These are phyloP conservation scores for Cydia fagiglandana DNA, from an alignment of 1,140 invertebrate genomes.

Conservation along the genomic window DNA sequence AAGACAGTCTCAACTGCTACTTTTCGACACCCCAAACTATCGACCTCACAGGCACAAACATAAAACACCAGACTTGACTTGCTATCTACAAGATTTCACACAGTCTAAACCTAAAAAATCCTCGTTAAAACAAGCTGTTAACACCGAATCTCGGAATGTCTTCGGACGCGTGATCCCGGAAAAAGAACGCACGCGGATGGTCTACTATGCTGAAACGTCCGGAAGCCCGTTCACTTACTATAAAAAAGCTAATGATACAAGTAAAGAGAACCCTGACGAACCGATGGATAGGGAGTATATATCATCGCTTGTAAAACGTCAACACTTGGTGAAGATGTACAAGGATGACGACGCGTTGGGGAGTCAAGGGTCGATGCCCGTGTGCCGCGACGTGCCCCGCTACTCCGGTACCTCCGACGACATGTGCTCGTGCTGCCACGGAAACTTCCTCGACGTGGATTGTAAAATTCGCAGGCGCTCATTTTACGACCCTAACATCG, in stretches of 20 bases:
- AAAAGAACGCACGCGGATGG: not conserved
- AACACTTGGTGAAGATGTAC: slow-evolving; percentile 49
- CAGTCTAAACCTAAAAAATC: not conserved
- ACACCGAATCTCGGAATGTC: not conserved
- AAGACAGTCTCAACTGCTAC: not conserved
- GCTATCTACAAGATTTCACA: not conserved
- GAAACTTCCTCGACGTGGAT: slow-evolving; percentile 61
- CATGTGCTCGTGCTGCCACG: slow-evolving; percentile 60
- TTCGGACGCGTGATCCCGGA: not conserved
- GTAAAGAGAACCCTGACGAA: not conserved
- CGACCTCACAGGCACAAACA: not conserved
- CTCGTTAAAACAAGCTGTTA: not conserved
- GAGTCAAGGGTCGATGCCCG: slow-evolving; percentile 56
- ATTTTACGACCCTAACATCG: slow-evolving; percentile 40
- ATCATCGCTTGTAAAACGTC: slow-evolving; percentile 35
- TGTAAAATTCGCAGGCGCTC: not conserved
- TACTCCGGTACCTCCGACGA: slow-evolving; percentile 47
- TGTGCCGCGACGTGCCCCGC: slow-evolving; percentile 53
- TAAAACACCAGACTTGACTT: not conserved
- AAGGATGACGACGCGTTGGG: slow-evolving; percentile 49
- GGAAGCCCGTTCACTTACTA: not conserved
- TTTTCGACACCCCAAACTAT: not conserved
- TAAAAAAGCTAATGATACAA: not conserved
- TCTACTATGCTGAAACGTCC: slow-evolving; percentile 18
- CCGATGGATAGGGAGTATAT: not conserved